Conservation (phyloP, 2,113 vertebrate genomes). For the Formicarius rufipectus region DNA sequence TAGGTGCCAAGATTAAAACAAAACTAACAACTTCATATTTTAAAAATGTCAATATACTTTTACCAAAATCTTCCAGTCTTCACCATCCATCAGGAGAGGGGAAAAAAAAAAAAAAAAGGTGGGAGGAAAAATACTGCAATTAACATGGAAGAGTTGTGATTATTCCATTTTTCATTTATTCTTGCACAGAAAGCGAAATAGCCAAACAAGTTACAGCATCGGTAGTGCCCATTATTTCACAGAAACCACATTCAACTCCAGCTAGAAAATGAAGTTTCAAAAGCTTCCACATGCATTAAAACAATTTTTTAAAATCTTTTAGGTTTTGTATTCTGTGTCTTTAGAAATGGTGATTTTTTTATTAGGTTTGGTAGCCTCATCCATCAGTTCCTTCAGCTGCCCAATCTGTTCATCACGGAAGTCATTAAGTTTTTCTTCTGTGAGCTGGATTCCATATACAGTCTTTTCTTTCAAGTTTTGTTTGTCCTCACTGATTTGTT, state of each 20-base stretch:
- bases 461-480: conserved; percentile 9
- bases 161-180: background rate
- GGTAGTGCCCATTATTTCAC: background rate
- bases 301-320: background rate
- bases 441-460: conserved; percentile 77
- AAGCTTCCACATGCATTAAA: background rate
- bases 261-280: background rate
- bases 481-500: conserved; percentile 77
- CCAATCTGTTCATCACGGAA: conserved; percentile 89
- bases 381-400: conserved; percentile 91
- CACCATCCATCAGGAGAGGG: background rate
- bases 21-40: background rate
- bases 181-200: background rate
- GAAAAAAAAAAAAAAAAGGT: background rate
- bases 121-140: background rate
- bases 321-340: conserved; percentile 53
- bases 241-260: background rate
- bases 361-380: conserved; percentile 86
- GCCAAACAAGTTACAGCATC: background rate
- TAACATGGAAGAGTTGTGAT: background rate
- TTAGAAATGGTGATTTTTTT: conserved; percentile 79
- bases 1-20: background rate
- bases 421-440: conserved; percentile 78
- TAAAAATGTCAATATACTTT: background rate
- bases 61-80: background rate